Evolutionary conservation across 2,113 vertebrate species (phyloP).

Genomic region (Cynocephalus volans): DNA sequence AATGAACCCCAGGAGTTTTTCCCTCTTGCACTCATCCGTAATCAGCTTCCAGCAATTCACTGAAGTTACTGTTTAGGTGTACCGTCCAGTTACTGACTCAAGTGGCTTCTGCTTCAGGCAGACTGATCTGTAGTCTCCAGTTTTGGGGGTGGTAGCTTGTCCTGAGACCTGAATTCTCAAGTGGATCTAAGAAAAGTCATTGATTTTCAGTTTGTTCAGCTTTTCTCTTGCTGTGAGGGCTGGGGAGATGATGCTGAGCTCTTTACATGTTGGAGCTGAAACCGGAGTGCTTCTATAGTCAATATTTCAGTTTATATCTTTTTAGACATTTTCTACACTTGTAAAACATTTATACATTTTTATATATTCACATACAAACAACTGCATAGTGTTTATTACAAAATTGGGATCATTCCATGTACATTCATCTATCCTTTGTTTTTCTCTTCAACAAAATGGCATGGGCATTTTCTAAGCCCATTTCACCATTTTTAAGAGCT

Average conservation of each 20-base stretch:
- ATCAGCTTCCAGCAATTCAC: too few species aligned
- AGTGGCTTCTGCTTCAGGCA: not conserved
- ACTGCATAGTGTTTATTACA: not conserved
- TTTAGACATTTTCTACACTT: not conserved
- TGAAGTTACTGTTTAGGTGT: too few species aligned
- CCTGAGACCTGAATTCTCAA: not conserved
- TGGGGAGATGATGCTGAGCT: not conserved
- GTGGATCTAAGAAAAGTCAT: not conserved
- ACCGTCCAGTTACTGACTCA: not conserved
- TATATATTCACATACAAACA: not conserved
- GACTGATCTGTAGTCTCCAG: not conserved
- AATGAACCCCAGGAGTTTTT: too few species aligned
- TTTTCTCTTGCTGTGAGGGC: not conserved
- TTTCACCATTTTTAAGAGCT: not conserved
- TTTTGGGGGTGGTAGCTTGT: not conserved
- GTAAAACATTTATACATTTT: not conserved
- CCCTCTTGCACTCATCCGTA: too few species aligned
- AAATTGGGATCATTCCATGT: not conserved
- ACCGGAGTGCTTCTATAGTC: not conserved
- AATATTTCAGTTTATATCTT: not conserved
- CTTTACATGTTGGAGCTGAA: not conserved
- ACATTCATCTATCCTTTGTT: not conserved
- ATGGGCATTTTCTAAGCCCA: not conserved
- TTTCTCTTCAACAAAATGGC: not conserved
- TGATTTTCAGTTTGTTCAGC: not conserved